phyloP scores from a whole-genome alignment of 2,888 invertebrate species.

The Thalpophila matura region DNA sequence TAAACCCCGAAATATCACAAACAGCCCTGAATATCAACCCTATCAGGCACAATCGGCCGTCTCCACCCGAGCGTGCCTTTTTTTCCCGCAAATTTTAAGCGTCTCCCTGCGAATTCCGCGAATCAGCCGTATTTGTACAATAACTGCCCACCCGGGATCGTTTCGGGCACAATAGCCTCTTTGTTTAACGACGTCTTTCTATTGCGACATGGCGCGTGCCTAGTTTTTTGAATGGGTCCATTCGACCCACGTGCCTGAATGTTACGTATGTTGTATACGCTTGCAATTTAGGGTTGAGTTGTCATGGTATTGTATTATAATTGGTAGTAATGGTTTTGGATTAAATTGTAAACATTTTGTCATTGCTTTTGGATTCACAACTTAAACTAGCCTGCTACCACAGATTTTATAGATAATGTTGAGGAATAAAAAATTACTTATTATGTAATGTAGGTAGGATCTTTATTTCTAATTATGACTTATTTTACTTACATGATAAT shows the following conservation, averaged over 20 bases:
- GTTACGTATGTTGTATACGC: conserved; percentile 64
- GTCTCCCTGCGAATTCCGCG: conserved; percentile 79
- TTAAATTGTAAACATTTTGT: conserved; percentile 19
- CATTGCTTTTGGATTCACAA: conserved; percentile 9
- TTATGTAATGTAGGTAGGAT: too few species aligned
- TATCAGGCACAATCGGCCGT: conserved; percentile 74
- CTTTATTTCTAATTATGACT: too few species aligned
- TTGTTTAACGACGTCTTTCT: conserved; percentile 89
- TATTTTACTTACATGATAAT: too few species aligned
- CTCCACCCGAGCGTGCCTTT: conserved; percentile 76
- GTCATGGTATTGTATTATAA: conserved; percentile 48
- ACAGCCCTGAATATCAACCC: conserved; percentile 73
- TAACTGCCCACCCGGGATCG: conserved; percentile 82
- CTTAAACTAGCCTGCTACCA: too few species aligned
- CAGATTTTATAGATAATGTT: too few species aligned
- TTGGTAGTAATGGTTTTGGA: conserved; percentile 44
- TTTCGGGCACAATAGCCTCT: conserved; percentile 80
- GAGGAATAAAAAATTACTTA: too few species aligned
- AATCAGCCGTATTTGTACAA: conserved; percentile 86
- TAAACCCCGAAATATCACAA: conserved; percentile 37
- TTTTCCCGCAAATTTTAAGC: conserved; percentile 89
- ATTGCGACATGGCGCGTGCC: conserved; percentile 80
- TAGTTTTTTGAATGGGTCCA: conserved; percentile 80
- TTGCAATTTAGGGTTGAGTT: conserved; percentile 62
- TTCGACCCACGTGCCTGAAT: conserved; percentile 69